These are phyloP conservation scores for Falco punctatus DNA, from an alignment of 2,113 vertebrate species.

Conservation along the genomic window DNA sequence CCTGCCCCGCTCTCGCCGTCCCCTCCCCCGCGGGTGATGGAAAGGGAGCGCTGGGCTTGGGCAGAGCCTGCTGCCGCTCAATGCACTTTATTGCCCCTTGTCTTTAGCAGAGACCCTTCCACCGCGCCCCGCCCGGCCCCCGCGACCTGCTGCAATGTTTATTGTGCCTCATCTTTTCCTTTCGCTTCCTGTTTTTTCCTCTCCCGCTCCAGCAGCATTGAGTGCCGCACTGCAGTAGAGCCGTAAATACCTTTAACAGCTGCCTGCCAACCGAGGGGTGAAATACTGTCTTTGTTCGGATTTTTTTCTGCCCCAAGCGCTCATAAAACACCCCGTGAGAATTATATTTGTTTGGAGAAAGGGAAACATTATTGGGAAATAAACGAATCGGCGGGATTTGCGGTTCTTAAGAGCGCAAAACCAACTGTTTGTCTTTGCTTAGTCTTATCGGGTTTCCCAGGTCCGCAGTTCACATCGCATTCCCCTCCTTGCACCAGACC, in stretches of 20 bases:
- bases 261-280: slow-evolving; percentile 94
- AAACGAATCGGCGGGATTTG: not conserved
- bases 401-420: not conserved
- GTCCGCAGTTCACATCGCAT: not conserved
- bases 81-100: slow-evolving; percentile 40
- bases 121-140: not conserved
- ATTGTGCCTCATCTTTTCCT: slow-evolving; percentile 68
- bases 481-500: not conserved
- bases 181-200: slow-evolving; percentile 76
- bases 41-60: not conserved
- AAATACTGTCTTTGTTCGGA: slow-evolving; percentile 99
- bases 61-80: not conserved
- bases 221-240: slow-evolving; percentile 96
- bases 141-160: slow-evolving; percentile 50
- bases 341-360: slow-evolving; percentile 33
- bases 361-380: slow-evolving; percentile 7
- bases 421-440: not conserved
- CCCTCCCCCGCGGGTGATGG: not conserved
- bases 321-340: slow-evolving; percentile 61
- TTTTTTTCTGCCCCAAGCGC: slow-evolving; percentile 58
- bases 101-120: not conserved
- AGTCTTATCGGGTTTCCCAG: not conserved
- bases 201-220: slow-evolving; percentile 56
- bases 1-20: not conserved
- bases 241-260: slow-evolving; percentile 99